phyloP scores from a whole-genome alignment of 2,797 vertebrate species.

The Phoeniculus purpureus region DNA sequence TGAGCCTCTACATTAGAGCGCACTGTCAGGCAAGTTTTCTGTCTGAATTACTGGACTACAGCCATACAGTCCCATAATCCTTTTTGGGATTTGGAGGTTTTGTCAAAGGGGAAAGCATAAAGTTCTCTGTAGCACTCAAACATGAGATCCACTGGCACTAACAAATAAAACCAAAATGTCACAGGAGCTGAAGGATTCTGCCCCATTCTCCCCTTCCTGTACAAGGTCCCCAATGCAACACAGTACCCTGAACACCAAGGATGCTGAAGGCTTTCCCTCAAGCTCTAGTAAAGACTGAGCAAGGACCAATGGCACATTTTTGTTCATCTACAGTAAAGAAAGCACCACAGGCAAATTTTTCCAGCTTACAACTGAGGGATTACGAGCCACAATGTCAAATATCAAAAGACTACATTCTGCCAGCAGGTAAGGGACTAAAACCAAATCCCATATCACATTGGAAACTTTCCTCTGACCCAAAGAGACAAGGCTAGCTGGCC shows the following conservation, averaged over 20 bases:
- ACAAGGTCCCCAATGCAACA: not conserved
- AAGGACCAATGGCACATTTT: not conserved
- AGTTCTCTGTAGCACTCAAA: not conserved
- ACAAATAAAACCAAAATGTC: not conserved
- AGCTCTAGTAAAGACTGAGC: not conserved
- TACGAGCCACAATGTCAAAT: not conserved
- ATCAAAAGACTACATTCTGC: not conserved
- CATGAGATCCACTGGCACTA: not conserved
- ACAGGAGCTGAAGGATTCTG: not conserved
- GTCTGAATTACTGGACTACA: not conserved
- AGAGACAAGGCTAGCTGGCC: not conserved
- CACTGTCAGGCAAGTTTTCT: not conserved
- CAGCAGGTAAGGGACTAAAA: not conserved
- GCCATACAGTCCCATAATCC: not conserved
- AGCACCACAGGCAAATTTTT: not conserved
- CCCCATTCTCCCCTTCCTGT: not conserved
- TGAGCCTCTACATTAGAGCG: not conserved
- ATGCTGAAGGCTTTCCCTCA: not conserved
- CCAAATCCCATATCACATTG: not conserved
- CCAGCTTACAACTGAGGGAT: not conserved
- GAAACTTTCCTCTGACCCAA: not conserved
- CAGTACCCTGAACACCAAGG: accelerated
- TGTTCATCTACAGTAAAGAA: not conserved
- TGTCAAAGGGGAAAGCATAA: not conserved
- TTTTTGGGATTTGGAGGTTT: not conserved